Base-by-base conservation (phyloP, 2,888 invertebrate genomes). In the Melangyna quadrimaculata region DNA sequence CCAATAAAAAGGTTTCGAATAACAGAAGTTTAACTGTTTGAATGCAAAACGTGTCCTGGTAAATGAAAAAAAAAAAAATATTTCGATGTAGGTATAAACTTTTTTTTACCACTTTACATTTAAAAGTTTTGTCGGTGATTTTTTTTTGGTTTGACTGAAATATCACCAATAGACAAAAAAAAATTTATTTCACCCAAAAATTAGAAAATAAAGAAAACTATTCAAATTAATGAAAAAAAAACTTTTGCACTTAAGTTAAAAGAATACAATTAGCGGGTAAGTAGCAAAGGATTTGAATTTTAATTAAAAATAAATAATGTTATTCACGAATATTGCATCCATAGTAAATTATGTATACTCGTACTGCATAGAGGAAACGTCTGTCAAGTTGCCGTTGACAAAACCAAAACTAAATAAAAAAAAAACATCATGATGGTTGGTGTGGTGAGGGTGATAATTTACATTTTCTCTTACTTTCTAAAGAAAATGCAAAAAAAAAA, bases 251-350 rank as follows among this genome's bases (percentile, higher is more conserved):
- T 43, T n/a, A 14, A 37, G 37, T 8, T 19, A 12, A 22, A 63
- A 63, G 9, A 63, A 63, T 65, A 45, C 59, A 59, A 59, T 37
- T 59, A 59, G 1, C 7, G 65, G 3, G 0, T 17, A n/a, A 43
- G 45, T 19, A 51, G 48, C 27, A 63, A 73, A 73, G 72, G 72
- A 73, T 65, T 65, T 45, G 65, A 65, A 65, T 65, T 51, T 72
- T 61, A 72, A 72, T 61, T 59, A 61, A 61, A 48, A 51, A 61
- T 51, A 72, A 72, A 24, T 45, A 61, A 24, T 17, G 0, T 1
- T 19, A 5, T 19, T 12, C 2, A 63, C 2, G n/a, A 61, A 12
- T 1, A 17, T 35, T 35, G 24, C 51, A 51, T 12, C 22, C 8
- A 51, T n/a, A 35, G 53, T 37, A 24, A 10, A 8, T 37, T 24